phyloP scores from a whole-genome alignment of 37 sponge, comb jelly and placozoan genomes.

The Mnemiopsis leidyi region DNA sequence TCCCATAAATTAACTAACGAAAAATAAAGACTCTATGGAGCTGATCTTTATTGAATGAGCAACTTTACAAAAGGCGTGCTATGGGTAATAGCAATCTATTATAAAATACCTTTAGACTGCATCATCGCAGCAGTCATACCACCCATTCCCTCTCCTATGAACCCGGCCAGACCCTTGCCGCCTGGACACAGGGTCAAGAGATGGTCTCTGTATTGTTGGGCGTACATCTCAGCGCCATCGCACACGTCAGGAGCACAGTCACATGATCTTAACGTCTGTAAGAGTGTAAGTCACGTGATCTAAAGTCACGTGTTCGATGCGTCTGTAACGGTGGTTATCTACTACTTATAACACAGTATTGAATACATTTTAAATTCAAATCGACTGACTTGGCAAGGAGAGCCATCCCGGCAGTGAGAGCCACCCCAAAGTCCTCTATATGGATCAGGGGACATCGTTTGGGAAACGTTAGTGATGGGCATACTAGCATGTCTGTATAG shows the following conservation, averaged over 20 bases:
- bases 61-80: too few relatives aligned
- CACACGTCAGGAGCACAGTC: constrained; percentile 72
- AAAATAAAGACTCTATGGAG: too few relatives aligned
- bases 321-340: too few relatives aligned
- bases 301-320: too few relatives aligned
- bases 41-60: too few relatives aligned
- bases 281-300: too few relatives aligned
- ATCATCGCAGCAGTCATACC: constrained; percentile 88
- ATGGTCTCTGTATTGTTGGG: constrained; percentile 78
- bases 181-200: constrained; percentile 76
- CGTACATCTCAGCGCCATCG: constrained; percentile 76
- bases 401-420: constrained; percentile 80
- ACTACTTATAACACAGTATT: too few relatives aligned
- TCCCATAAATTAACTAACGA: too few relatives aligned
- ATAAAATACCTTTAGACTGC: constrained; percentile 77
- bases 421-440: constrained; percentile 96
- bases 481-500: constrained; percentile 73
- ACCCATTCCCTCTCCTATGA: constrained; percentile 90
- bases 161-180: constrained; percentile 77
- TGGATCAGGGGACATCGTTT: constrained; percentile 89
- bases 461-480: constrained; percentile 56
- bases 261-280: constrained; percentile 53
- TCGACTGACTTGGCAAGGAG: constrained; percentile 71
- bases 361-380: too few relatives aligned
- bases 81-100: too few relatives aligned